Evolutionary conservation across 2,797 vertebrate genomes (phyloP), one percentile per base, ranked within the genome.

Genomic region (Clarias laeviceps): DNA sequence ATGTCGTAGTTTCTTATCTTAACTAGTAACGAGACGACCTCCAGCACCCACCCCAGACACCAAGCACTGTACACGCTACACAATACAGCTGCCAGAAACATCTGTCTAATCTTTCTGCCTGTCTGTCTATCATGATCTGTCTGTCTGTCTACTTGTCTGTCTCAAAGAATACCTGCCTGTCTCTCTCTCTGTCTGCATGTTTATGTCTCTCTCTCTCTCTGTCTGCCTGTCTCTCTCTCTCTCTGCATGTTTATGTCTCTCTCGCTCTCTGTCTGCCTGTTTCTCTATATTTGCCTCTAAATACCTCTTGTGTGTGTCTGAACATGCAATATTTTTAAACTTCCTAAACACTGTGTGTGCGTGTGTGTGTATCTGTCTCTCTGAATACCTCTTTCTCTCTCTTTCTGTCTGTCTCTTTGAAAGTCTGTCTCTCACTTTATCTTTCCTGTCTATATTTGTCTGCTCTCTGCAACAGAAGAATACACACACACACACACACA

Each of bases 401-500:
- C 8, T 27, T 24, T 74, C 11, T 54, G 6, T 54, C 24, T 34
- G 32, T 78, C 74, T 29, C 12, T 65, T n/a, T 65, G n/a, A 57
- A 15, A 57, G 20, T 45, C 34, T 27, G 20, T 50, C 40, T 56
- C 5, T 70, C 54, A 59, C 2, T n/a, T 57, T 79, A 5, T 17
- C 0, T 80, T 9, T 40, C n/a, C 22, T 73, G 24, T 76, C 45
- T 45, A 15, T 74, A 50, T 29, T 27, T 56, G 61, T 66, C 62
- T 65, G 62, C 24, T 62, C 76, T 62, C n/a, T 45, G 22, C 7
- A 45, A 8, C 14, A 32, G 40, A n/a, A 54, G 6, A 29, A 56
- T 54, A 66, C 86, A 56, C 70, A 83, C 84, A 73, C 82, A 82
- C 79, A 56, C 85, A 74, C 72, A 78, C 76, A 79, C 57, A 77